Evolutionary conservation across 2,888 invertebrate species (phyloP).

Genomic region (Dexiosoma caninum): DNA sequence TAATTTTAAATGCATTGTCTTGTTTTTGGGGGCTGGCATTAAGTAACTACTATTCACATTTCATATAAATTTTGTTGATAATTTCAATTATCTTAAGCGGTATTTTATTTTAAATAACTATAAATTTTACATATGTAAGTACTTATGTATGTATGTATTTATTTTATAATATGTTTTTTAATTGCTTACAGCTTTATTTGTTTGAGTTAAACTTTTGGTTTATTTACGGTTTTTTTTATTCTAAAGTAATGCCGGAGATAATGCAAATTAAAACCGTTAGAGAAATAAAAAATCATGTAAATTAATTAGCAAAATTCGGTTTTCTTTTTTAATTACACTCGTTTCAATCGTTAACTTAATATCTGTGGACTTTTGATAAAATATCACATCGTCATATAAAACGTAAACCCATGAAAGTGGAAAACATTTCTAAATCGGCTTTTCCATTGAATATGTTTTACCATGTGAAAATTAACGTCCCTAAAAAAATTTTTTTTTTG

Average conservation of each 20-base stretch:
- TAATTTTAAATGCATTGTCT: slow-evolving; percentile 46
- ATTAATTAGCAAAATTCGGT: too few species aligned
- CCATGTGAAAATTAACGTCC: too few species aligned
- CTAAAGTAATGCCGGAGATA: too few species aligned
- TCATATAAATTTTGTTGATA: neutral
- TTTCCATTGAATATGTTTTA: too few species aligned
- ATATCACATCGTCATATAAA: too few species aligned
- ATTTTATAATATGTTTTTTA: slow-evolving; percentile 32
- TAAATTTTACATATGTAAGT: slow-evolving; percentile 3
- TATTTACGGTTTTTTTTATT: neutral
- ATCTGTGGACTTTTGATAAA: too few species aligned
- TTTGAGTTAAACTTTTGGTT: neutral
- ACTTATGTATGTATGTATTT: slow-evolving; percentile 1
- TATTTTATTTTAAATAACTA: slow-evolving; percentile 11
- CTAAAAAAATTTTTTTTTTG: too few species aligned
- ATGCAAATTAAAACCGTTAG: too few species aligned
- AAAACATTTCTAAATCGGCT: too few species aligned
- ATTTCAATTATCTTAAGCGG: slow-evolving; percentile 16
- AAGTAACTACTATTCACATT: slow-evolving; percentile 21
- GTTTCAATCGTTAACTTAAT: too few species aligned
- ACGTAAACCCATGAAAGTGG: too few species aligned
- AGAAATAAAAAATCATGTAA: neutral
- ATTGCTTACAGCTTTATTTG: slow-evolving; percentile 40
- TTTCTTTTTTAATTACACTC: too few species aligned
- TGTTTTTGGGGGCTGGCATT: slow-evolving; percentile 17